phyloP scores from a whole-genome alignment of 2,888 invertebrate species.

The Cheilosia urbana region DNA sequence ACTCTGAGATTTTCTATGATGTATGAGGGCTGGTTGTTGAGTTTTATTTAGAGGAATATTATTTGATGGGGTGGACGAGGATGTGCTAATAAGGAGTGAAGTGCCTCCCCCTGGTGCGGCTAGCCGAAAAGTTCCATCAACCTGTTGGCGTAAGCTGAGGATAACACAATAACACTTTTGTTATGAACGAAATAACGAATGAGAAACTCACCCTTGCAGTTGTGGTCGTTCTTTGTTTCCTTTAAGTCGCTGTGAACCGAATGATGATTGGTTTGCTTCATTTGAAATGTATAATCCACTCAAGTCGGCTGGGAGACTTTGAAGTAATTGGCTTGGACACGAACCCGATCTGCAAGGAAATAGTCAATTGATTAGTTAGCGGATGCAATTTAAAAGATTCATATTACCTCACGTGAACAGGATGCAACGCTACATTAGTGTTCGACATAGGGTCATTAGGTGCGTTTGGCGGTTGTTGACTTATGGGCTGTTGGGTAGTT shows the following conservation, averaged over 20 bases:
- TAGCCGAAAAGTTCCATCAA: conserved; percentile 61
- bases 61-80: conserved; percentile 68
- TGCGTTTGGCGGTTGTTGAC: conserved; percentile 30
- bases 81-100: conserved; percentile 61
- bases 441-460: conserved; percentile 49
- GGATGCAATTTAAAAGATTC: not conserved
- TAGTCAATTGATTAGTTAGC: not conserved
- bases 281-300: conserved; percentile 77
- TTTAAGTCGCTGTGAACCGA: conserved; percentile 86
- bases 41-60: conserved; percentile 65
- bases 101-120: conserved; percentile 66
- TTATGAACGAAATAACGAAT: not conserved
- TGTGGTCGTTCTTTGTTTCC: conserved; percentile 86
- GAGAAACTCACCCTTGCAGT: conserved; percentile 79
- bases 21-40: conserved; percentile 78
- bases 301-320: conserved; percentile 87
- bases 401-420: conserved; percentile 91
- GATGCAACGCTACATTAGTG: conserved; percentile 83
- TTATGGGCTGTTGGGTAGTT: conserved; percentile 9
- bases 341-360: conserved; percentile 89
- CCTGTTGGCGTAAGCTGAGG: conserved; percentile 65
- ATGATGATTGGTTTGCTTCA: conserved; percentile 70
- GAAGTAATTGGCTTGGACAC: conserved; percentile 94
- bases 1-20: conserved; percentile 93
- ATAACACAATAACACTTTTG: not conserved